Conservation (phyloP, 2,113 vertebrate genomes). For the Nymphicus hollandicus region DNA sequence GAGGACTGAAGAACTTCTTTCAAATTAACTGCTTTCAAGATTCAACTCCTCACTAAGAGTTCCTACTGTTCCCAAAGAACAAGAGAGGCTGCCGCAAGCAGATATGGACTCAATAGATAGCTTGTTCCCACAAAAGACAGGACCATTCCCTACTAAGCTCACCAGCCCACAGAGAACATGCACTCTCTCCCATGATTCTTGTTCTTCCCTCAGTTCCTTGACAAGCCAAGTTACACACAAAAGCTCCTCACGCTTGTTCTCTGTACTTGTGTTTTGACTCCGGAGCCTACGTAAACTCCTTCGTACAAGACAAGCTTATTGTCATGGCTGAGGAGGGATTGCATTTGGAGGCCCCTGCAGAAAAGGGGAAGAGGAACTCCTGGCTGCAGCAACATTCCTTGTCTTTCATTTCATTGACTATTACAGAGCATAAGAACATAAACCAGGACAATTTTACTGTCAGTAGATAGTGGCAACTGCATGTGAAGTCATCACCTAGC, state of each 20-base stretch:
- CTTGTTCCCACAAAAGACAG: neutral
- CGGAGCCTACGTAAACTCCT: accelerated
- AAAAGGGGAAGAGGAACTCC: neutral
- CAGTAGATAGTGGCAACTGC: neutral
- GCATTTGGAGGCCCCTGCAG: neutral
- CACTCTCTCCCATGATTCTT: neutral
- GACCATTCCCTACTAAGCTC: too few species aligned
- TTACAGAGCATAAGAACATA: neutral
- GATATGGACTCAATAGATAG: accelerated
- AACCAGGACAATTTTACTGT: neutral
- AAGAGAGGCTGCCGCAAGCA: neutral
- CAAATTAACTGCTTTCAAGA: neutral
- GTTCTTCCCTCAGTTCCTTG: neutral
- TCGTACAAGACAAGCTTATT: accelerated
- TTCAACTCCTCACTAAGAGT: neutral
- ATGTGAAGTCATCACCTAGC: neutral
- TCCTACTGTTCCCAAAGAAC: neutral
- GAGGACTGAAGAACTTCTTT: neutral
- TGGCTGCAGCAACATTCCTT: neutral
- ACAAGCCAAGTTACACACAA: neutral
- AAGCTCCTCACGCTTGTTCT: neutral
- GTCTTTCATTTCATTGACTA: neutral
- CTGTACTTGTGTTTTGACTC: accelerated
- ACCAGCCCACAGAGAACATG: neutral
- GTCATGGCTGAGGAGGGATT: neutral